Evolutionary conservation across 2,888 invertebrate genomes (phyloP), one percentile per base, ranked within the genome.

Genomic region (Siphlonurus alternatus): DNA sequence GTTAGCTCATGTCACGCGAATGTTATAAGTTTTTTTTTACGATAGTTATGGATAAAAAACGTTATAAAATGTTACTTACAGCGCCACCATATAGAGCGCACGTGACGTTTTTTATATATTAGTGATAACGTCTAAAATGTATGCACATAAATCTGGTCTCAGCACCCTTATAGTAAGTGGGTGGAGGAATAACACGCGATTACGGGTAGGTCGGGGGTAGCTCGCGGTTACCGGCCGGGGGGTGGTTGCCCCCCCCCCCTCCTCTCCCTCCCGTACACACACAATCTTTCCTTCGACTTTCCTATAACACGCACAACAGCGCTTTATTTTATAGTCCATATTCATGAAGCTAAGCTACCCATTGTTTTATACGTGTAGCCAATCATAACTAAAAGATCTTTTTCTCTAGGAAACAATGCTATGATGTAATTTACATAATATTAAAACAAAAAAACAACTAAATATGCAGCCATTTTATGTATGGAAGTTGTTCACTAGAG

Each of bases 251-350:
- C 15, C 38, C 38, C 5, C 67, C 67, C 38, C 38, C 15, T 15
- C 38, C 5, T 66, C 67, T 51, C 64, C 64, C 63, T 62, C 63
- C 25, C 66, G 69, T 65, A 70, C 66, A 66, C 69, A 5, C 38
- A 38, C 15, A 38, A 10, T 38, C 5, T 38, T 38, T 38, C 15
- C 38, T 38, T 38, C 38, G 15, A 38, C 38, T 38, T 38, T 38
- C 15, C 38, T 38, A 38, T 38, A 38, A 38, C 38, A 38, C 38
- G 38, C 38, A 38, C 38, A 38, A 38, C 7, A 38, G 38, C 38
- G 38, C 38, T 38, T 38, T 38, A 38, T 38, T 38, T 38, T 38
- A 38, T 38, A 38, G 15, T 38, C 38, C 38, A 38, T 38, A 38
- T 38, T 38, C 38, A 38, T 38, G 38, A 38, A 38, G 38, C 15